Evolutionary conservation across 2,888 invertebrate species (phyloP).

Genomic region (Tuberolachnus salignus): DNA sequence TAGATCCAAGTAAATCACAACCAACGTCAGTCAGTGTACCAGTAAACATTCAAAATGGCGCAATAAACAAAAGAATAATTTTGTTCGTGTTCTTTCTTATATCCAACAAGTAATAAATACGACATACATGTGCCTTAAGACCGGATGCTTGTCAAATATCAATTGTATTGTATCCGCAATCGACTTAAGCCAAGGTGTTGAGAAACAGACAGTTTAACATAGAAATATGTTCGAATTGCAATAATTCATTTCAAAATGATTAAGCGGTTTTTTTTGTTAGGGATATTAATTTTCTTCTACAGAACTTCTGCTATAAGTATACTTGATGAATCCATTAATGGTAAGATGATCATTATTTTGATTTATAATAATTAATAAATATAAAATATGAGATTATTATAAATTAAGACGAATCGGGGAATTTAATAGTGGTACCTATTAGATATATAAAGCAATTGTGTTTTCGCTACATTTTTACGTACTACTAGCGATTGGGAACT

Average conservation of each 20-base stretch:
- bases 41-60: conserved; percentile 56
- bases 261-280: conserved; percentile 29
- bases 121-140: background rate
- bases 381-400: too few relatives aligned
- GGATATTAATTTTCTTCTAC: conserved; percentile 27
- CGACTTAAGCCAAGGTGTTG: background rate
- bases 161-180: background rate
- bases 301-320: background rate
- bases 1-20: conserved; percentile 28
- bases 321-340: conserved; percentile 6
- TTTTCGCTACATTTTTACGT: too few relatives aligned
- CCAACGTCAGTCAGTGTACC: conserved; percentile 43
- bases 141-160: background rate
- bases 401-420: too few relatives aligned
- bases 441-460: too few relatives aligned
- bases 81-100: background rate
- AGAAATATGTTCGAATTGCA: conserved; percentile 31
- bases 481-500: too few relatives aligned
- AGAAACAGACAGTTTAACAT: background rate
- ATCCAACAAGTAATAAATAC: background rate
- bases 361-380: too few relatives aligned
- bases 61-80: conserved; percentile 52
- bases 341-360: conserved; percentile 28
- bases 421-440: too few relatives aligned
- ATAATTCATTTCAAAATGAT: conserved; percentile 39